These are phyloP conservation scores for Salvelinus sp. DNA, from an alignment of 2,113 vertebrate genomes.

Conservation along the genomic window DNA sequence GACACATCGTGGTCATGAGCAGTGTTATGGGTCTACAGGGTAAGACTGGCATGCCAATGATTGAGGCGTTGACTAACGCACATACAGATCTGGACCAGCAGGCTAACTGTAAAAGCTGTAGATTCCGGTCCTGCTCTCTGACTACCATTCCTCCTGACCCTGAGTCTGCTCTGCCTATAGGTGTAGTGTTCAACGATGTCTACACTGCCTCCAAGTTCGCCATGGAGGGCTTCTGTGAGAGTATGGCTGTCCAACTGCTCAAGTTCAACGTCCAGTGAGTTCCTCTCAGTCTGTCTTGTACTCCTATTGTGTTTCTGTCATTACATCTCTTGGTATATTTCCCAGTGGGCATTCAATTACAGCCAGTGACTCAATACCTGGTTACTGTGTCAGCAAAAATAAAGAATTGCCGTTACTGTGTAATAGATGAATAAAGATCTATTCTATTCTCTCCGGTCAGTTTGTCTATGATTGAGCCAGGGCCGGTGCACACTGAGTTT, in stretches of 20 bases:
- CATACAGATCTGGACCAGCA: neutral
- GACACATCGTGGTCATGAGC: conserved; percentile 93
- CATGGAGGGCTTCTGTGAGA: conserved; percentile 94
- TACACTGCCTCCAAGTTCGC: conserved; percentile 95
- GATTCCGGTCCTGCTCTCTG: neutral
- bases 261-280: conserved; percentile 90
- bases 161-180: neutral
- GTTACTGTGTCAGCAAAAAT: too few relatives aligned
- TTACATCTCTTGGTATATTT: conserved; percentile 10
- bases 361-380: too few relatives aligned
- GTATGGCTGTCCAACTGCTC: conserved; percentile 87
- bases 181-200: conserved; percentile 87
- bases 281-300: conserved; percentile 5
- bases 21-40: conserved; percentile 82
- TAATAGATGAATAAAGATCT: neutral
- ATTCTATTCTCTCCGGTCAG: conserved; percentile 46
- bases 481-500: conserved; percentile 82
- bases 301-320: conserved; percentile 17
- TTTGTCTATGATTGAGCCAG: conserved; percentile 81
- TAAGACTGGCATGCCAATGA: conserved; percentile 28
- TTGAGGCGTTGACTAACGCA: neutral
- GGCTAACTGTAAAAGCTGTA: neutral
- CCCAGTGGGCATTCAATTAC: too few relatives aligned
- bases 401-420: too few relatives aligned
- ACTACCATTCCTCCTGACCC: neutral